phyloP scores from a whole-genome alignment of 1,140 invertebrate genomes.

The Meteorus sp. region DNA sequence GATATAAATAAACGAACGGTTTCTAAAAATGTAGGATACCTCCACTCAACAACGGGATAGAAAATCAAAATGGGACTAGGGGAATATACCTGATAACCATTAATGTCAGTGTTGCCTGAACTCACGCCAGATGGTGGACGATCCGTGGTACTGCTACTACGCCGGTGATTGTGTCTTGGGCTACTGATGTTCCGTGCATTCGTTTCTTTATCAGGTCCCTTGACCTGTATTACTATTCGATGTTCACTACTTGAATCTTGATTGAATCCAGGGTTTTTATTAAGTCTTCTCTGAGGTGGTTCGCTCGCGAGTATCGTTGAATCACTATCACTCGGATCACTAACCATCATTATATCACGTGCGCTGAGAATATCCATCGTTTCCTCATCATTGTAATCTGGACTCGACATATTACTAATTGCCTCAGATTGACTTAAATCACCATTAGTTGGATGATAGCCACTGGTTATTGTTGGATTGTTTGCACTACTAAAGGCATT shows the following conservation, averaged over 20 bases:
- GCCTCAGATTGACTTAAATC: constrained; percentile 77
- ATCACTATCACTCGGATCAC: constrained; percentile 84
- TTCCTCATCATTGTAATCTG: constrained; percentile 80
- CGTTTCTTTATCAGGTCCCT: constrained; percentile 68
- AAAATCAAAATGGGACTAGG: constrained; percentile 7
- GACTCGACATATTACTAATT: constrained; percentile 84
- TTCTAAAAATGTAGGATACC: not conserved
- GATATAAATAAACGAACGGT: not conserved
- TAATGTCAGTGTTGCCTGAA: constrained; percentile 46
- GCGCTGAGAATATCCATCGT: constrained; percentile 67
- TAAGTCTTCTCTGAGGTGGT: constrained; percentile 68
- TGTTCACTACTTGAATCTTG: constrained; percentile 65
- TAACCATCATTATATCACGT: constrained; percentile 78
- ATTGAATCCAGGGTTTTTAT: constrained; percentile 55
- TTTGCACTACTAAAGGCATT: constrained; percentile 32
- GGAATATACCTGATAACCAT: constrained; percentile 52
- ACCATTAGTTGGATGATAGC: constrained; percentile 57
- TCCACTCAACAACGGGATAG: not conserved
- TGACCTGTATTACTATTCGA: constrained; percentile 83
- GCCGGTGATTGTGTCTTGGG: constrained; percentile 43
- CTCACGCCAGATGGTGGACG: constrained; percentile 37
- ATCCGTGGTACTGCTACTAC: constrained; percentile 30
- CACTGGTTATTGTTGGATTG: constrained; percentile 34
- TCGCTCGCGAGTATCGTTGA: constrained; percentile 77
- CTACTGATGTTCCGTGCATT: constrained; percentile 40